Conservation (phyloP, 1,140 invertebrate genomes). For the Agraylea sexmaculata region DNA sequence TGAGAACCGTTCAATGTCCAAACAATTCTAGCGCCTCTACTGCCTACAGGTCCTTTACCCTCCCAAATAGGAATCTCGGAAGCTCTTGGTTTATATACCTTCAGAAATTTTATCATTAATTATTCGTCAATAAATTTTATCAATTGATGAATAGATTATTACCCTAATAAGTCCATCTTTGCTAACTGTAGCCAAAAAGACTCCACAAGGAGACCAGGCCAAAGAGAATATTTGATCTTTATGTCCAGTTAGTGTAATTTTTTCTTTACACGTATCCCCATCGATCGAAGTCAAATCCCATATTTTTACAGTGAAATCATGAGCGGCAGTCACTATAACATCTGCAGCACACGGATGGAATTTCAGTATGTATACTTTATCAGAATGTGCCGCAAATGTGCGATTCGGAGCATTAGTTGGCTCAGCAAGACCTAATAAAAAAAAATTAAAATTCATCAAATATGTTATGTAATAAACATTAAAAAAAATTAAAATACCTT, state of each 20-base stretch:
- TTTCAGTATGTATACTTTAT: slow-evolving; percentile 84
- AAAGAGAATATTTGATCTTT: slow-evolving; percentile 81
- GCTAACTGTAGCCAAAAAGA: slow-evolving; percentile 71
- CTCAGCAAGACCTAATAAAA: slow-evolving; percentile 35
- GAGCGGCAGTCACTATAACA: slow-evolving; percentile 74
- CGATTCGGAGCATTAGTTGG: slow-evolving; percentile 44
- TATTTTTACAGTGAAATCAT: slow-evolving; percentile 79
- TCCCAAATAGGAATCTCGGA: slow-evolving; percentile 53
- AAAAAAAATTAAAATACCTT: slow-evolving; percentile 28
- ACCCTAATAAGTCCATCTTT: slow-evolving; percentile 82
- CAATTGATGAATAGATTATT: too few relatives aligned
- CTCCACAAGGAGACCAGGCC: slow-evolving; percentile 84
- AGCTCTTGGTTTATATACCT: slow-evolving; percentile 22
- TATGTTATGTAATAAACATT: too few relatives aligned
- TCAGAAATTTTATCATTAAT: neutral
- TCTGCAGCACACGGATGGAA: slow-evolving; percentile 83
- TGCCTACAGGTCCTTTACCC: slow-evolving; percentile 75
- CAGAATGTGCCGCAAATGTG: slow-evolving; percentile 67
- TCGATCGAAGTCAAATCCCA: slow-evolving; percentile 56
- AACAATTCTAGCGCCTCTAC: slow-evolving; percentile 71
- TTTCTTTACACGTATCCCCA: slow-evolving; percentile 13
- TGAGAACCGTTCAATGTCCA: slow-evolving; percentile 80
- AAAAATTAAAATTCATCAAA: neutral
- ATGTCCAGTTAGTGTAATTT: slow-evolving; percentile 51
- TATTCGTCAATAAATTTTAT: too few relatives aligned